Evolutionary conservation across 1,140 invertebrate genomes (phyloP).

Genomic region (Dolichoris vasculosae): DNA sequence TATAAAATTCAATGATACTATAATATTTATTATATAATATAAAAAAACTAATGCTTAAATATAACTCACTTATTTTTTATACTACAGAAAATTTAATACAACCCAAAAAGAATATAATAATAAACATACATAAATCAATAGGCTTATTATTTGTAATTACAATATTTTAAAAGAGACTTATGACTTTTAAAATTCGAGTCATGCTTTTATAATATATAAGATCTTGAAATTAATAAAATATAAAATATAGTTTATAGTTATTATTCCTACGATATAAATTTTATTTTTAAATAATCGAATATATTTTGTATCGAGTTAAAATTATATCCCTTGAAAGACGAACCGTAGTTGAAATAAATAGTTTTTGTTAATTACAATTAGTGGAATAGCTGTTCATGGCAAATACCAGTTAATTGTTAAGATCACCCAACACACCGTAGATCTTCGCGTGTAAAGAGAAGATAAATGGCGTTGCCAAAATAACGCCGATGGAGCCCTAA

Average conservation of each 20-base stretch:
- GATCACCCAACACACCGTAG: not conserved
- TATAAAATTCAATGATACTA: too few relatives aligned
- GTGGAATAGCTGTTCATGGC: not conserved
- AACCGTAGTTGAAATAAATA: not conserved
- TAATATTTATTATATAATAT: too few relatives aligned
- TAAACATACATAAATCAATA: too few relatives aligned
- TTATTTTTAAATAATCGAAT: not conserved
- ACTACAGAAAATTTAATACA: too few relatives aligned
- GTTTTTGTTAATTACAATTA: slow-evolving; percentile 37
- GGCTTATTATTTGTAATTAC: too few relatives aligned
- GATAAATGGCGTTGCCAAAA: slow-evolving; percentile 38
- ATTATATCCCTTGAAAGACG: not conserved
- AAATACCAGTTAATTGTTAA: slow-evolving; percentile 46
- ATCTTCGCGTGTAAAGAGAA: slow-evolving; percentile 16
- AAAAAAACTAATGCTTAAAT: too few relatives aligned
- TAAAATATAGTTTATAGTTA: not conserved
- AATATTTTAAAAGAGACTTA: too few relatives aligned
- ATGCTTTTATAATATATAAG: too few relatives aligned
- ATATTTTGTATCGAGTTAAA: not conserved
- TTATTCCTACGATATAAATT: not conserved
- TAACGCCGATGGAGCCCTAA: slow-evolving; percentile 3
- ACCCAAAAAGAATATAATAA: too few relatives aligned
- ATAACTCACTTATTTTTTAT: too few relatives aligned
- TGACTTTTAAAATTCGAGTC: too few relatives aligned
- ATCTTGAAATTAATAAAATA: too few relatives aligned